Evolutionary conservation across 2,888 invertebrate genomes (phyloP), one percentile per base, ranked within the genome.

Genomic region (Idaea straminata): DNA sequence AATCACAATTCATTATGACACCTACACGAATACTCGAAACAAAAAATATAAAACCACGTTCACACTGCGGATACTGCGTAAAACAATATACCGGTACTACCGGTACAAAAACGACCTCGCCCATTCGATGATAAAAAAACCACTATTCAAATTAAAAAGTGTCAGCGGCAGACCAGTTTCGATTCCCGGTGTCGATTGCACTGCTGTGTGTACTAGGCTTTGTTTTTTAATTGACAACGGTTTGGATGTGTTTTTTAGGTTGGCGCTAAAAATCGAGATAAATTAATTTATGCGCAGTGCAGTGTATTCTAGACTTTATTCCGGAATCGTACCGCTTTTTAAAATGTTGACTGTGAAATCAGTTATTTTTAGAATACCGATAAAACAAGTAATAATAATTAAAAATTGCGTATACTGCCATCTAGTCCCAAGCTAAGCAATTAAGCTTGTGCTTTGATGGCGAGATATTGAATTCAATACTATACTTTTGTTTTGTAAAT

Each of bases 61-160:
- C 47, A 47, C 47, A 47, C 47, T 47, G 47, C 47, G 47, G 47
- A 47, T 47, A 47, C 10, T 10, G 47, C 7, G 47, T 47, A 47
- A 47, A 47, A 47, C 47, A 47, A 47, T 47, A 47, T 47, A 47
- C 47, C 10, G 47, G 5, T 25, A 25, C 25, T 25, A 25, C 16
- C 59, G 34, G 62, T 69, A 63, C 65, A 60, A 63, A 36, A 67
- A 72, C 69, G 69, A 67, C 71, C 74, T 69, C 62, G 34, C 65
- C 61, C 15, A 62, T 69, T 69, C 63, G 64, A n/a, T n/a, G 61
- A 62, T 63, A 69, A 74, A 82, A 81, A 80, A 79, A 68, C 66
- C 62, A 69, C 71, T 72, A 74, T 76, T 75, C 77, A 81, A 83
- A 83, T 84, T 82, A 83, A 85, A 83, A 84, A 79, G 81, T 83